phyloP scores from a whole-genome alignment of 1,140 invertebrate species.

The Halotydeus destructor region DNA sequence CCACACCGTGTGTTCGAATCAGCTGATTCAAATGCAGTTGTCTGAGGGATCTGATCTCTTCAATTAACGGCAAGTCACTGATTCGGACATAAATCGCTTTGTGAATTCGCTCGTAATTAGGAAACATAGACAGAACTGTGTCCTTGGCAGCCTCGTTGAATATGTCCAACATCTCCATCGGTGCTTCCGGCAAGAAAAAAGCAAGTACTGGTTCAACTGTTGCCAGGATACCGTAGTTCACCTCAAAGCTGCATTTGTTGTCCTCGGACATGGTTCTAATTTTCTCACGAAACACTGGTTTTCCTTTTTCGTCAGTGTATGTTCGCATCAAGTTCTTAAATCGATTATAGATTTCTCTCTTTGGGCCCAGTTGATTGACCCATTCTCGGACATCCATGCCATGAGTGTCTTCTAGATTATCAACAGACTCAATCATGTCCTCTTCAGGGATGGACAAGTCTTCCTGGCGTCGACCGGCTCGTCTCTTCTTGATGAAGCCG shows the following conservation, averaged over 20 bases:
- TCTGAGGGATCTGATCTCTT: conserved; percentile 70
- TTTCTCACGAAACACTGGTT: conserved; percentile 75
- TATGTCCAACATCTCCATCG: conserved; percentile 80
- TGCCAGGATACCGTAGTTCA: conserved; percentile 78
- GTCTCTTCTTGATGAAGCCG: not conserved
- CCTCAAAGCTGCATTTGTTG: conserved; percentile 59
- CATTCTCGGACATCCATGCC: conserved; percentile 70
- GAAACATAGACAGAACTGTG: conserved; percentile 79
- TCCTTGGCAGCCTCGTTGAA: conserved; percentile 90
- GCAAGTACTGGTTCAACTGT: conserved; percentile 75
- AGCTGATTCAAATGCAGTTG: conserved; percentile 89
- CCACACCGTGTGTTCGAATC: conserved; percentile 76
- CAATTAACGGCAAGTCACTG: conserved; percentile 78
- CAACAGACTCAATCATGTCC: conserved; percentile 83
- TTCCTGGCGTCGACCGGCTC: conserved; percentile 25
- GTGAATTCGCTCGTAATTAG: conserved; percentile 83
- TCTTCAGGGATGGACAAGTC: conserved; percentile 41
- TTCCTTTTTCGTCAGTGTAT: conserved; percentile 61
- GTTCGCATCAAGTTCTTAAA: conserved; percentile 89
- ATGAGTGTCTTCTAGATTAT: conserved; percentile 76
- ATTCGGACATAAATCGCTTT: conserved; percentile 83
- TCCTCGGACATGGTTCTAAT: conserved; percentile 83
- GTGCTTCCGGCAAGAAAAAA: conserved; percentile 91
- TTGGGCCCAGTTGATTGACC: conserved; percentile 84
- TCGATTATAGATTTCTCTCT: conserved; percentile 84